Conservation (phyloP, 2,113 vertebrate genomes). For the Hepsetus odoe region DNA sequence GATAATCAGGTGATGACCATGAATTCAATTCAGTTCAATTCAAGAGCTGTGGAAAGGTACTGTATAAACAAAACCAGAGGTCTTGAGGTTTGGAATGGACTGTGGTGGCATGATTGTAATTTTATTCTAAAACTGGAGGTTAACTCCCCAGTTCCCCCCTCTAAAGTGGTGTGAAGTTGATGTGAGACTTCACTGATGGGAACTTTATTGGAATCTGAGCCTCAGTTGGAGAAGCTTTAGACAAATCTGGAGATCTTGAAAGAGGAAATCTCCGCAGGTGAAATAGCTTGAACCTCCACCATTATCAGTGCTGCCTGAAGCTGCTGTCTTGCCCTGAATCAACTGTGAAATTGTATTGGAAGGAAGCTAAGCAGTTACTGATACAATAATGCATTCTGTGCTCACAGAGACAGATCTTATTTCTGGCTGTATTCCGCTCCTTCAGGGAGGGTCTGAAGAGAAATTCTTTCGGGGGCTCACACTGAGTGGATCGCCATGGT, state of each 20-base stretch:
- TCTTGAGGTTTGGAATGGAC: slow-evolving; percentile 15
- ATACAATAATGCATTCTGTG: slow-evolving; percentile 33
- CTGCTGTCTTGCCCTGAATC: slow-evolving; percentile 56
- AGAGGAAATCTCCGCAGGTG: slow-evolving; percentile 62
- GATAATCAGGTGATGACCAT: not conserved
- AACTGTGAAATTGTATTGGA: slow-evolving; percentile 63
- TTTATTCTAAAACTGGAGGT: slow-evolving; percentile 45
- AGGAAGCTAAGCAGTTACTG: slow-evolving; percentile 51
- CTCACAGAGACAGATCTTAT: slow-evolving; percentile 44
- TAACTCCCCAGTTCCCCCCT: slow-evolving; percentile 45
- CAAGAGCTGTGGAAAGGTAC: not conserved
- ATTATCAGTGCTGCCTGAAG: slow-evolving; percentile 50
- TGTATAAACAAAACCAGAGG: slow-evolving; percentile 10
- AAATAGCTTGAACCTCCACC: slow-evolving; percentile 54
- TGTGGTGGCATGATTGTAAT: slow-evolving; percentile 35
- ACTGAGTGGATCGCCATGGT: not conserved
- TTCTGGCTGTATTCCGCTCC: slow-evolving; percentile 43
- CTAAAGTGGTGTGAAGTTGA: slow-evolving; percentile 62
- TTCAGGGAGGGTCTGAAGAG: not conserved
- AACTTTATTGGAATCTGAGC: slow-evolving; percentile 58
- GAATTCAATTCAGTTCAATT: not conserved
- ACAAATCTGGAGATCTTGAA: slow-evolving; percentile 63
- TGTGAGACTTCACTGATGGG: slow-evolving; percentile 50
- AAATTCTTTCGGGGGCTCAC: not conserved
- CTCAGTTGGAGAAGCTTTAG: slow-evolving; percentile 46